These are phyloP conservation scores for Neogale vison DNA, from an alignment of 2,113 vertebrate genomes.

Conservation along the genomic window DNA sequence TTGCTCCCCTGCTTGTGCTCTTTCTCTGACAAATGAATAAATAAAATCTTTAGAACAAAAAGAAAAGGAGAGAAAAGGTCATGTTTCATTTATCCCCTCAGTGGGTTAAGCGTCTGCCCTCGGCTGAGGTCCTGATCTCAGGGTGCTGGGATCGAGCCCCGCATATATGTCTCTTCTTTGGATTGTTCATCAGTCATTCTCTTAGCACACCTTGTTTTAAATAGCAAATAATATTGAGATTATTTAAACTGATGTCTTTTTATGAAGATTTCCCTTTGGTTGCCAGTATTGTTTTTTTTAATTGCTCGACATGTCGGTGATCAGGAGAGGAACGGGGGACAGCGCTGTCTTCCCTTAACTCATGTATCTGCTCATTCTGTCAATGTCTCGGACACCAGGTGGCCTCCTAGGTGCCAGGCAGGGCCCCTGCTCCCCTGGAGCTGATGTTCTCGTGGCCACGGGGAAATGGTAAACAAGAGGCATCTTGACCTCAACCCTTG, in stretches of 20 bases:
- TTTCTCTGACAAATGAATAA: no score
- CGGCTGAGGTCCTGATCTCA: no score
- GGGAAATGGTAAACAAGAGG: background rate
- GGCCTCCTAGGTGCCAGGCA: background rate
- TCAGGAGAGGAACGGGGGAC: background rate
- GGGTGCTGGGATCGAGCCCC: no score
- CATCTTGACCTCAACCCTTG: no score
- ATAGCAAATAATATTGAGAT: background rate
- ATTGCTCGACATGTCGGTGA: background rate
- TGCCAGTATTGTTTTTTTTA: background rate
- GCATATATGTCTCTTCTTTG: background rate
- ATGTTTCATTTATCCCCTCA: no score
- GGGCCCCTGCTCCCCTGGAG: background rate
- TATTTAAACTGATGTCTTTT: background rate
- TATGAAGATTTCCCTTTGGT: background rate
- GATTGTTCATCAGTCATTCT: background rate
- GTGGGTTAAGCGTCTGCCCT: no score
- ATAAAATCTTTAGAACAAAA: no score
- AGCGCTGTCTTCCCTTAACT: background rate
- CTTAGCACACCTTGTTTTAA: background rate
- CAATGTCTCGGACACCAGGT: rapidly evolving
- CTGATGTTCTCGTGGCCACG: background rate
- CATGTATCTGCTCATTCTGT: background rate
- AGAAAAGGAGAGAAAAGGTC: background rate
- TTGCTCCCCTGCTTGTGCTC: no score